A percentile compares a stretch with the other conserved stretches of the same genome.
phyloP scores from a whole-genome alignment of 2,888 invertebrate species.

The Cosmorhoe ocellata region DNA sequence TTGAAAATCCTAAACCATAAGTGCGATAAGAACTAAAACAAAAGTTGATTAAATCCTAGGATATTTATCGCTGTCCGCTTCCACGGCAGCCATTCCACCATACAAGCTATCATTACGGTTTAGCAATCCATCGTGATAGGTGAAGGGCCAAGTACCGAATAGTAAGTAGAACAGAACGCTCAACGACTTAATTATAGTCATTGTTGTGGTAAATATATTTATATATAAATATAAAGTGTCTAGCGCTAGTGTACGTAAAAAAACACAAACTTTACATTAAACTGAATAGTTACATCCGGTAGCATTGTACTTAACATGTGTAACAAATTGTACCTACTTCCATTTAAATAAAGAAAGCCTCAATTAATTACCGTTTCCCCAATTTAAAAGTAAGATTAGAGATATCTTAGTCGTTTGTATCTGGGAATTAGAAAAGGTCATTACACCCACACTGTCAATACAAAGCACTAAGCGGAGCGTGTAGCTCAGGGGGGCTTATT shows the following conservation, averaged over 20 bases:
- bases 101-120: conserved; percentile 58
- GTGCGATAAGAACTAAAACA: too few relatives aligned
- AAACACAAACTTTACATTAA: conserved; percentile 2
- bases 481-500: too few relatives aligned
- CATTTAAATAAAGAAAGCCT: conserved; percentile 24
- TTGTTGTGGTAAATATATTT: conserved; percentile 41
- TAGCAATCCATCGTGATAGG: conserved; percentile 78
- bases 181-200: conserved; percentile 67
- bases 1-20: too few relatives aligned
- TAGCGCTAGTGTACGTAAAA: too few relatives aligned
- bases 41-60: too few relatives aligned
- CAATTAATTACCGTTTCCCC: conserved; percentile 19
- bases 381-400: conserved; percentile 24
- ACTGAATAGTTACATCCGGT: conserved; percentile 4
- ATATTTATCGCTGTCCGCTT: conserved; percentile 29
- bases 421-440: conserved; percentile 14
- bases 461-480: too few relatives aligned
- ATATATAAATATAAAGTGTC: too few relatives aligned
- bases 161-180: conserved; percentile 72
- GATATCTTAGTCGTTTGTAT: conserved; percentile 20
- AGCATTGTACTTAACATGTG: background rate
- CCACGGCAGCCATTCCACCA: conserved; percentile 34
- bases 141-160: conserved; percentile 73
- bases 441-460: conserved; percentile 11
- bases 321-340: conserved; percentile 10